A percentile compares a stretch with the other conserved stretches of the same genome.
phyloP scores from a whole-genome alignment of 2,797 vertebrate genomes.

The Gymnothorax javanicus region DNA sequence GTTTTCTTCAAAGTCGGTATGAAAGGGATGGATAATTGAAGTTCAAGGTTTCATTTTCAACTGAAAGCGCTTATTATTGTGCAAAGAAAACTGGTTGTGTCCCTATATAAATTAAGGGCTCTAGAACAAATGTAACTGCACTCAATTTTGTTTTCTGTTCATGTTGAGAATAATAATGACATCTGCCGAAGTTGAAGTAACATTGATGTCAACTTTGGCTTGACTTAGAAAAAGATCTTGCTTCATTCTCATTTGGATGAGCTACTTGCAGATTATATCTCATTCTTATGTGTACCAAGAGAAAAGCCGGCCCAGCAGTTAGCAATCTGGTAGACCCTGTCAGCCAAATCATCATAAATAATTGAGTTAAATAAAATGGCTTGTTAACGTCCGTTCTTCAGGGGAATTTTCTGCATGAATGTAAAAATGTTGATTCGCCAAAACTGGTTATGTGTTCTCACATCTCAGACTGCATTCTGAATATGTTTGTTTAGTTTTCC shows the following conservation, averaged over 20 bases:
- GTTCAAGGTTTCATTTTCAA: conserved; percentile 18
- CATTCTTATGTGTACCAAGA: conserved; percentile 7
- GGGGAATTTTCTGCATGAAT: not conserved
- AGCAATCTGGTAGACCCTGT: conserved; percentile 35
- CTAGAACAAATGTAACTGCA: not conserved
- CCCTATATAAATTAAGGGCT: not conserved
- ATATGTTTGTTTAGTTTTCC: not conserved
- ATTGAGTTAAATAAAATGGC: conserved; percentile 35
- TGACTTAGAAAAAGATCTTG: not conserved
- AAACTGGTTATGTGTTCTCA: not conserved
- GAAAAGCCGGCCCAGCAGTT: conserved; percentile 24
- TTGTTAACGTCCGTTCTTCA: conserved; percentile 25
- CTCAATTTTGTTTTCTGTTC: not conserved
- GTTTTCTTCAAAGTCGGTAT: conserved; percentile 38
- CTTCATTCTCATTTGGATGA: conserved; percentile 17
- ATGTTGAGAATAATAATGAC: not conserved
- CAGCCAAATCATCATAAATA: conserved; percentile 44
- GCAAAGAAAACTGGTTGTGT: not conserved
- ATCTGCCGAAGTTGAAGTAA: not conserved
- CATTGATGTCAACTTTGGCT: conserved; percentile 8
- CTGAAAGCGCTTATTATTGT: not conserved
- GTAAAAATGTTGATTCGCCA: not conserved
- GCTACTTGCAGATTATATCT: not conserved
- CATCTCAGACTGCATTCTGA: not conserved
- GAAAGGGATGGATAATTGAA: conserved; percentile 33